phyloP scores from a whole-genome alignment of 2,797 vertebrate species.

The Ptychadena robeensis region DNA sequence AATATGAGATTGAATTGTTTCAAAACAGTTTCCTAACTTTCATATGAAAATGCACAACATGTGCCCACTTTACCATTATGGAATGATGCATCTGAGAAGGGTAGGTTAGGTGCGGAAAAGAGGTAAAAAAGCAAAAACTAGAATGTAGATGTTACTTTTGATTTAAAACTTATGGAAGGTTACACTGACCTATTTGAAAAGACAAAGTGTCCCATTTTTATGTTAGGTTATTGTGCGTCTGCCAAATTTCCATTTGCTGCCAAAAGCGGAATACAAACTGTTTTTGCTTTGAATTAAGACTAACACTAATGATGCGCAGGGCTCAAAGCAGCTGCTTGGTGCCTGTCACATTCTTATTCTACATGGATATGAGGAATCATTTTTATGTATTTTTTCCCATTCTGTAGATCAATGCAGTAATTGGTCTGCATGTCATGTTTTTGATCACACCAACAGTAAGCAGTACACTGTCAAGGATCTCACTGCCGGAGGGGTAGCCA shows the following conservation, averaged over 20 bases:
- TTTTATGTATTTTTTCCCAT: neutral
- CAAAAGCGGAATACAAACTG: neutral
- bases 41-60: too few relatives aligned
- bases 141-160: too few relatives aligned
- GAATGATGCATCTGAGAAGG: too few relatives aligned
- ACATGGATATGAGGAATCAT: conserved; percentile 1
- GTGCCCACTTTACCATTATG: too few relatives aligned
- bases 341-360: conserved; percentile 22
- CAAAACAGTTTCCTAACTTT: too few relatives aligned
- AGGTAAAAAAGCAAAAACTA: too few relatives aligned
- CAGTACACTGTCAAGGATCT: too few relatives aligned
- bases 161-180: neutral
- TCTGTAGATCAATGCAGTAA: neutral
- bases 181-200: neutral
- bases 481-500: too few relatives aligned
- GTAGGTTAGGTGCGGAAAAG: too few relatives aligned
- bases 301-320: conserved; percentile 10
- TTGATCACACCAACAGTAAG: neutral
- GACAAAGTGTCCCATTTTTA: neutral
- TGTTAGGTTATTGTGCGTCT: neutral
- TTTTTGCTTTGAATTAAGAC: conserved; percentile 11
- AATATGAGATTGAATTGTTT: too few relatives aligned
- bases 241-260: conserved; percentile 1
- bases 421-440: neutral
- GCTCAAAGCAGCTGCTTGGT: conserved; percentile 11